phyloP scores from a whole-genome alignment of 2,888 invertebrate species.

The Nyleta sp. region DNA sequence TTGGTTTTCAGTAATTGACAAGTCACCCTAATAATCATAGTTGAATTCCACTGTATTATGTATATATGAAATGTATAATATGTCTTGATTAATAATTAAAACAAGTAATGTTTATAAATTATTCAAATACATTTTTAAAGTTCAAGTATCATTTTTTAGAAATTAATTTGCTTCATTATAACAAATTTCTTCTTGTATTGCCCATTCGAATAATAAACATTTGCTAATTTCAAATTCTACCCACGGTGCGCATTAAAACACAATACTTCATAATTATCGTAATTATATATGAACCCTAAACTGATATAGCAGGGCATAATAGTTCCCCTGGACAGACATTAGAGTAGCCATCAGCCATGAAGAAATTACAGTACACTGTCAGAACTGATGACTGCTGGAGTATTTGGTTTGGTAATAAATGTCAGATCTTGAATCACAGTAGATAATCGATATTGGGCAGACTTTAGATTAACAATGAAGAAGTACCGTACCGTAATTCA shows the following conservation, averaged over 20 bases:
- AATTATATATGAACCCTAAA: conserved; percentile 42
- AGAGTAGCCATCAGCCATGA: conserved; percentile 47
- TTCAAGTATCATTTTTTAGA: too few species aligned
- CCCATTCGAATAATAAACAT: neutral
- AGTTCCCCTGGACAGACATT: conserved; percentile 33
- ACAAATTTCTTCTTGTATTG: neutral
- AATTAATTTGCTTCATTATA: too few species aligned
- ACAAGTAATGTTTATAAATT: too few species aligned
- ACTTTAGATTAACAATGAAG: conserved; percentile 60
- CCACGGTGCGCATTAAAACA: conserved; percentile 33
- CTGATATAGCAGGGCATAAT: conserved; percentile 40
- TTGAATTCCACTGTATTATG: too few species aligned
- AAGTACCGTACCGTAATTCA: conserved; percentile 49
- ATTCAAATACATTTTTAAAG: too few species aligned
- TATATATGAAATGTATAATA: too few species aligned
- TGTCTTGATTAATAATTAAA: too few species aligned
- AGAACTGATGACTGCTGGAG: conserved; percentile 36
- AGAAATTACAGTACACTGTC: conserved; percentile 48
- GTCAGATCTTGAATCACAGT: conserved; percentile 52
- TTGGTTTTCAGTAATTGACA: neutral
- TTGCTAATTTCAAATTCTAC: conserved; percentile 16
- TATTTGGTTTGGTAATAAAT: conserved; percentile 57
- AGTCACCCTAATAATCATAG: too few species aligned
- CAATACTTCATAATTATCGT: conserved; percentile 42
- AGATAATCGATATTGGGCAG: conserved; percentile 58